Evolutionary conservation across 2,113 vertebrate genomes (phyloP), one percentile per base, ranked within the genome.

Genomic region (Forbesichthys agassizii): DNA sequence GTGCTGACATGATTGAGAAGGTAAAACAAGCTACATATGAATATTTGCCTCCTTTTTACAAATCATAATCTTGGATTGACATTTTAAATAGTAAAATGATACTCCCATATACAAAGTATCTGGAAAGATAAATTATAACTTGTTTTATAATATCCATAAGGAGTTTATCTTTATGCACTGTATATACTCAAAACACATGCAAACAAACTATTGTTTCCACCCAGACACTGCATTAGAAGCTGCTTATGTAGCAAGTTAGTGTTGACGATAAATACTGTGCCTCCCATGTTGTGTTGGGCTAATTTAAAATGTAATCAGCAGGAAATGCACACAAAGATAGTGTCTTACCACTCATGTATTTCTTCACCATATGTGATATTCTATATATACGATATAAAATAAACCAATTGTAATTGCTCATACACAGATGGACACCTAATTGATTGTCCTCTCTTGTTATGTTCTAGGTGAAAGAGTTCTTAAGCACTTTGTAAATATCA

Each of bases 1-100:
- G 92, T 0, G 89, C 88, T 8, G 83, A 93, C 77, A 92, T 99
- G 89, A 88, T 95, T 1, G 96, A 97, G 87, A 98, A 98, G 96
- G 97, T 99, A 73, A 79, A 85, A 55, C 14, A 14, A 27, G 16
- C 55, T 18, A 9, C 27, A 27, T 27, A 27, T 27, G 1, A 27
- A 27, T 27, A 27, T 27, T 27, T 27, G 27, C 27, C 27, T 27
- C 27, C 27, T 27, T 27, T 27, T 27, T 27, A 27, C 27, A 3
- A 27, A 27, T 27, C 0, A 27, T 0, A 27, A 27, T 27, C 27
- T 3, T 27, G 27, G 27, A 27, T 27, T 27, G 27, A 27, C 27
- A 3, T 27, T 27, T 27, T 27, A 27, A 27, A 27, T 42, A 42
- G 4, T 8, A 42, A 42, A 42, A 42, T 42, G 4, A 42, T 8